Base-by-base conservation (phyloP, 2,797 vertebrate genomes). In the Tauraco hartlaubi region DNA sequence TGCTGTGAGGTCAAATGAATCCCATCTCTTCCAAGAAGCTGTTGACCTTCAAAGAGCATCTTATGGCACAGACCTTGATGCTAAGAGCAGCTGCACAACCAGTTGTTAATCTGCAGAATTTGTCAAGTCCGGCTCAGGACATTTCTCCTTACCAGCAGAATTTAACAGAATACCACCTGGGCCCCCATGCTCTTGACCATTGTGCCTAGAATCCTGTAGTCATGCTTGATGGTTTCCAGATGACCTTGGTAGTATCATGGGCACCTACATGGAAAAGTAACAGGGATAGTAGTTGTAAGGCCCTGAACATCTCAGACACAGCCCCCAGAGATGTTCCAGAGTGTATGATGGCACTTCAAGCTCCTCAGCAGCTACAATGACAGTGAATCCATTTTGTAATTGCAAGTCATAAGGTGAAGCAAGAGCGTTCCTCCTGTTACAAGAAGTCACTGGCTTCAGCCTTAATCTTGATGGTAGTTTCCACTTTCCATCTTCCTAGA, bases 291-390 rank as follows among this genome's bases (percentile, higher is more conserved):
- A 51, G 22, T 9, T 51, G 28, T 28, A 20, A 46, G 5, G 7
- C 12, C 25, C 21, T 41, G 43, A 35, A 43, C 51, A 51, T 56
- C 25, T 67, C 28, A 51, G 26, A 44, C 18, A 56, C 13, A 76
- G 7, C 6, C 3, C 31, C 22, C 23, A 55, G 25, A 78, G 7
- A 44, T 1, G 0, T 4, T 80, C 23, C 15, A 3, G 35, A 35
- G 35, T 35, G 35, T 44, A 66, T 66, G 31, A 55, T 11, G 15
- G 20, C 28, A 28, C 15, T 80, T 35, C 33, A 55, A 39, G 17
- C 2, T 71, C 23, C 15, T 69, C 22, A 75, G 15, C 22, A 64
- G 9, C 7, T 54, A 22, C 51, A 29, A 3, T 9, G 17, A 6
- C 20, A 48, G 43, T 49, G 31, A 59, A 80, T 59, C 23, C 17